Percentiles rank a stretch among this genome's conserved stretches.
These are phyloP conservation scores for Hypanus sabinus DNA, from an alignment of 2,113 vertebrate species.

Conservation along the genomic window DNA sequence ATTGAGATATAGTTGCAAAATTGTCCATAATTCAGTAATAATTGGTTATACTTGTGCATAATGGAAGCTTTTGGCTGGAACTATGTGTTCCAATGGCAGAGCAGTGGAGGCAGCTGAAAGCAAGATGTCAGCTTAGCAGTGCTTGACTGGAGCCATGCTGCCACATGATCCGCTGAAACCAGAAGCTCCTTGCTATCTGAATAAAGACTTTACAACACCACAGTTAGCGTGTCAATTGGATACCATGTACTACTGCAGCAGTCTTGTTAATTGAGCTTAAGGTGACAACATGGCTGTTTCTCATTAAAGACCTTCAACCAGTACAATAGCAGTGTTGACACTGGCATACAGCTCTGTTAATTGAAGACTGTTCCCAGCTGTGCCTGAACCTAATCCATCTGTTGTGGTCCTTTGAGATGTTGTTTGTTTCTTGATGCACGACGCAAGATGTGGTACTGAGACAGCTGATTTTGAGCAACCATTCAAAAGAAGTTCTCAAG, in stretches of 20 bases:
- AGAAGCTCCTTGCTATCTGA: neutral
- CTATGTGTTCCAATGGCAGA: neutral
- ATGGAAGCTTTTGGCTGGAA: neutral
- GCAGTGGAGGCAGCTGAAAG: neutral
- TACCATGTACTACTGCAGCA: neutral
- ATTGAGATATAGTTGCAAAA: neutral
- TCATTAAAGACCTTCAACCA: neutral
- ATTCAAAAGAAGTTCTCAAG: neutral
- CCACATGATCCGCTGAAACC: neutral
- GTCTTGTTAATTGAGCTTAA: neutral
- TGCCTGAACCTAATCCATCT: slow-evolving; percentile 2
- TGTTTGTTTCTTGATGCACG: neutral
- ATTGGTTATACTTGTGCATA: neutral
- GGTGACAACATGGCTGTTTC: neutral
- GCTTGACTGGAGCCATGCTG: neutral
- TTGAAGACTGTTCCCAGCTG: neutral
- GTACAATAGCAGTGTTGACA: neutral
- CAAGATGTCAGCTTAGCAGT: neutral
- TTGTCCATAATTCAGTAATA: neutral
- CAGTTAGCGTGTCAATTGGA: neutral
- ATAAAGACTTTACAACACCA: neutral
- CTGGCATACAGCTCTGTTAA: neutral
- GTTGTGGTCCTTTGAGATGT: neutral
- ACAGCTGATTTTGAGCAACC: neutral
- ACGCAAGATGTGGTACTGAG: neutral